These are phyloP conservation scores for Rhabdomys pumilio DNA, from an alignment of 2,797 vertebrate species.

Conservation along the genomic window DNA sequence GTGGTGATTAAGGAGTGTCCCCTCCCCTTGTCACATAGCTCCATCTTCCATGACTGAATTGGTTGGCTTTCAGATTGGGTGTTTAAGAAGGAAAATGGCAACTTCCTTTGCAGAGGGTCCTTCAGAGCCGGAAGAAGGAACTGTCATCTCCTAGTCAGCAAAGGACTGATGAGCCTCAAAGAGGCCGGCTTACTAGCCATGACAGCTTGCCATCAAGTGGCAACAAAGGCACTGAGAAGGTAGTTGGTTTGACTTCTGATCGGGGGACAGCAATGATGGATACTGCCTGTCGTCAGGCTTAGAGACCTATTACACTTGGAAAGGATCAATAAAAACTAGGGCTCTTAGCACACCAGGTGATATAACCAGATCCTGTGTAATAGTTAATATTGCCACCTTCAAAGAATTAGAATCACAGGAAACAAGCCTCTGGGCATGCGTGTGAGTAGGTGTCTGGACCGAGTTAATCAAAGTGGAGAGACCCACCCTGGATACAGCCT, in stretches of 20 bases:
- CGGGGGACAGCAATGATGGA: no score
- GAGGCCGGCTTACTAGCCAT: not conserved
- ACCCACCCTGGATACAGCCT: not conserved
- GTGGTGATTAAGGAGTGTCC: fast-evolving
- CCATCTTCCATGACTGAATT: not conserved
- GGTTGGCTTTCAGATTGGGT: not conserved
- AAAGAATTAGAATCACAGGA: not conserved
- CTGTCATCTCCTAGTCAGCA: not conserved
- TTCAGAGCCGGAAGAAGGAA: not conserved
- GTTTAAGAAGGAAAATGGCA: constrained; percentile 20
- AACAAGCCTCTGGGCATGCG: not conserved
- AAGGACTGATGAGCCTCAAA: not conserved
- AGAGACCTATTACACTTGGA: fast-evolving
- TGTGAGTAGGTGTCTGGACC: not conserved
- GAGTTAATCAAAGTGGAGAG: not conserved
- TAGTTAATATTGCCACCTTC: not conserved
- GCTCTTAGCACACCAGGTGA: no score
- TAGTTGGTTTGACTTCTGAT: fast-evolving
- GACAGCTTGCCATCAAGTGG: not conserved
- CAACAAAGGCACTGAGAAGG: no score
- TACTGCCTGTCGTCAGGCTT: not conserved
- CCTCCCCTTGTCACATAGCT: not conserved
- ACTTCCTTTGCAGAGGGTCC: not conserved
- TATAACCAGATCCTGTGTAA: not conserved
- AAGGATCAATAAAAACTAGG: not conserved